Evolutionary conservation across 1,140 invertebrate genomes (phyloP), one percentile per base, ranked within the genome.

Genomic region (Meloidogyne floridensis): DNA sequence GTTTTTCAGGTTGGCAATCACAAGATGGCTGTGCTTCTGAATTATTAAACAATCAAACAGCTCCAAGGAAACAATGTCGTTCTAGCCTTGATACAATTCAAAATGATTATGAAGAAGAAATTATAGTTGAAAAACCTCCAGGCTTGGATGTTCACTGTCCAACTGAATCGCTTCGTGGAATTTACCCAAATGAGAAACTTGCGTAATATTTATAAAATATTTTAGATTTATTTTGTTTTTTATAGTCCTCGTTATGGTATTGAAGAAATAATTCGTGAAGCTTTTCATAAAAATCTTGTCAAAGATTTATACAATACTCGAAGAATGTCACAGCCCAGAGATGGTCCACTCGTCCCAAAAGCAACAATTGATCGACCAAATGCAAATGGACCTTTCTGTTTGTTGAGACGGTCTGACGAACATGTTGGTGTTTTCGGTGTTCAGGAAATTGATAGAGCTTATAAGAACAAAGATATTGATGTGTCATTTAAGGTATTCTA

Each of bases 401-500:
- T 89, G 8, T 77, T 85, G 54, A 80, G 82, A 2, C 69, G 83
- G 32, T 42, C 56, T 0, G 86, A 84, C 15, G 87, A 89, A 77
- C 88, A 89, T 69, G 86, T 86, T 70, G 65, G 72, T 6, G 77
- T 80, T 11, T 89, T 81, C 75, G 80, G 85, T 2, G 80, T 84
- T 15, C 80, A 87, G 56, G 89, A 89, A 78, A 86, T 89, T n/a
- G 88, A 89, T 75, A 54, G 87, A 59, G 89, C 87, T 2, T 80
- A 83, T 72, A 89, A 89, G 65, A 83, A 81, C 72, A 84, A 83
- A 42, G 82, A 89, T 18, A 56, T 90, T 2, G 77, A 87, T 69
- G 69, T 80, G 3, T 84, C 76, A 0, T 89, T 90, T 69, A 90
- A 89, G 78, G 82, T 87, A 20, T 15, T 13, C 2, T 15, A 18